Evolutionary conservation across 2,113 vertebrate species (phyloP).

Genomic region (Hymenochirus boettgeri): DNA sequence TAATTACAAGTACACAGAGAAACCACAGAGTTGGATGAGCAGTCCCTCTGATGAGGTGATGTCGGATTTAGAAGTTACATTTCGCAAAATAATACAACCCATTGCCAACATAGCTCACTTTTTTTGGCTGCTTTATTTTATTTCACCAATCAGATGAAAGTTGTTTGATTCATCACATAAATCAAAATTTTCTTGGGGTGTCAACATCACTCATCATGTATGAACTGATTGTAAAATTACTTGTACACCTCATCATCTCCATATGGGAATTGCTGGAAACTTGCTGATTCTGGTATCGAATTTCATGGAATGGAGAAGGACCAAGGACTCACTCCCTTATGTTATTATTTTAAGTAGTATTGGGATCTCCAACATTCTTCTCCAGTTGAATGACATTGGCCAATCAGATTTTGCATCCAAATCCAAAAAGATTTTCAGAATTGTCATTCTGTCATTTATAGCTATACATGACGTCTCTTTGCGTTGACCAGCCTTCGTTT

Average conservation of each 20-base stretch:
- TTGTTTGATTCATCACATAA: too few species aligned
- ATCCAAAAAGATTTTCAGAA: too few species aligned
- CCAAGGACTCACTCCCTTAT: constrained; percentile 21
- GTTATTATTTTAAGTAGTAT: constrained; percentile 44
- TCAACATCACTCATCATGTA: too few species aligned
- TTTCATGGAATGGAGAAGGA: constrained; percentile 38
- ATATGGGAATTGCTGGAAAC: constrained; percentile 2
- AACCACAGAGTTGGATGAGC: too few species aligned
- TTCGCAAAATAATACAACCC: too few species aligned
- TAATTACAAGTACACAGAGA: too few species aligned
- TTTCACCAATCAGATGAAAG: too few species aligned
- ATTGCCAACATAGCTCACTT: too few species aligned
- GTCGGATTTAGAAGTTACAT: too few species aligned
- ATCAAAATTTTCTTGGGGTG: too few species aligned
- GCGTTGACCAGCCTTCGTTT: constrained; percentile 16
- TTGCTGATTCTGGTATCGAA: constrained; percentile 36
- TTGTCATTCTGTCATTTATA: not conserved
- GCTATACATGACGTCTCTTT: constrained; percentile 6
- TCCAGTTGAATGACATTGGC: constrained; percentile 41
- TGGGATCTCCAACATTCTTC: constrained; percentile 36
- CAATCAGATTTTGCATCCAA: constrained; percentile 7
- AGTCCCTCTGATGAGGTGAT: too few species aligned
- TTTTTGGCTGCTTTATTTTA: too few species aligned
- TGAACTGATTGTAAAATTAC: not conserved
- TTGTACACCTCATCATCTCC: not conserved